These are phyloP conservation scores for Loripinus fragilis DNA, from an alignment of 2,888 invertebrate species.

Conservation along the genomic window DNA sequence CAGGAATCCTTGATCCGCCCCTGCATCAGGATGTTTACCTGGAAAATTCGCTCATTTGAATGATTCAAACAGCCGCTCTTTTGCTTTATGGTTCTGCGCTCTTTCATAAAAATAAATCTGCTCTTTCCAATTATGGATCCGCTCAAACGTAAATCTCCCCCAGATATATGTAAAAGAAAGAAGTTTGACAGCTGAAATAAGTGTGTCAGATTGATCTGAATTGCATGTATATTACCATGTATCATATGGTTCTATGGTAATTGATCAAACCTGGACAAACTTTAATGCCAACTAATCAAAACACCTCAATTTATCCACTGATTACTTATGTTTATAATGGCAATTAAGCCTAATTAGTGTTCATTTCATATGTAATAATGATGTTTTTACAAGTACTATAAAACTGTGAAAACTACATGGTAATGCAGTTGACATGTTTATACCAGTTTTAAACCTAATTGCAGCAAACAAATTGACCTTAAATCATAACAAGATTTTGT, in stretches of 20 bases:
- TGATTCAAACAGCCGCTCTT: too few relatives aligned
- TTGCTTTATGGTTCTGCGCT: too few relatives aligned
- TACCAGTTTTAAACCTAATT: not conserved
- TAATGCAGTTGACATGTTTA: constrained; percentile 20
- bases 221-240: constrained; percentile 3
- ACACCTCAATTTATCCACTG: not conserved
- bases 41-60: too few relatives aligned
- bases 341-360: not conserved
- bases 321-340: constrained; percentile 5
- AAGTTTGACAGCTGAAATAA: too few relatives aligned
- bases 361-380: constrained; percentile 9
- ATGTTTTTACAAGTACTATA: constrained; percentile 12
- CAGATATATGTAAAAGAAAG: too few relatives aligned
- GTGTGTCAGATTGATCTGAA: too few relatives aligned
- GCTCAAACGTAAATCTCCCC: too few relatives aligned
- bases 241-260: not conserved
- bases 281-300: not conserved
- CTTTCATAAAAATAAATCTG: too few relatives aligned
- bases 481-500: constrained; percentile 1
- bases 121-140: too few relatives aligned
- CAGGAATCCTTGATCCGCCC: too few relatives aligned
- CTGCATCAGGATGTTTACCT: too few relatives aligned
- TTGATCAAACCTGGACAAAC: constrained; percentile 10
- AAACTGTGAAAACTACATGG: constrained; percentile 1
- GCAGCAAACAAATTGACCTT: constrained; percentile 5